phyloP scores from a whole-genome alignment of 2,113 vertebrate genomes.

The Paradoxurus hermaphroditus region DNA sequence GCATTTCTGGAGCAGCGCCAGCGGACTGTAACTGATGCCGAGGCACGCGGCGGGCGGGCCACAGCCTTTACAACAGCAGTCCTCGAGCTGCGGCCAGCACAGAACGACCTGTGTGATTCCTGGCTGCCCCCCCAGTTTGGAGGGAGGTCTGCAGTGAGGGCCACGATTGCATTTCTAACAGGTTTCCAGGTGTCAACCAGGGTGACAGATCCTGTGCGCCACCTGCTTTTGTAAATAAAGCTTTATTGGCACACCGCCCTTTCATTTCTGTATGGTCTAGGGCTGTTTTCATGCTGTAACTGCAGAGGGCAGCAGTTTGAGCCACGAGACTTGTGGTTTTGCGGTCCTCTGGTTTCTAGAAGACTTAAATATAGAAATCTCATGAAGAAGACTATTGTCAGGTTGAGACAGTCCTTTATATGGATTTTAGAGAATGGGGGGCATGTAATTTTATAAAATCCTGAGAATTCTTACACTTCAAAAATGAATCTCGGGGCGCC shows the following conservation, averaged over 20 bases:
- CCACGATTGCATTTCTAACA: not conserved
- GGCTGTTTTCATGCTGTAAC: not conserved
- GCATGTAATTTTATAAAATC: not conserved
- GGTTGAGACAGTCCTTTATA: not conserved
- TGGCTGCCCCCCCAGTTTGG: not conserved
- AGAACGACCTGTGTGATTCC: not conserved
- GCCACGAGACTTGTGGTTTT: not conserved
- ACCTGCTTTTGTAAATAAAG: not conserved
- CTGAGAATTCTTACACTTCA: not conserved
- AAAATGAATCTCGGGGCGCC: not conserved
- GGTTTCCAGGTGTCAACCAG: not conserved
- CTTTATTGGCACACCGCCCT: not conserved
- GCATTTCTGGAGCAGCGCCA: no score
- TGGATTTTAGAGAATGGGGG: not conserved
- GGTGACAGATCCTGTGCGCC: not conserved
- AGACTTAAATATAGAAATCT: not conserved
- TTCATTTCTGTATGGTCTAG: not conserved
- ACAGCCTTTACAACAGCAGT: not conserved
- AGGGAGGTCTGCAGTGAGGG: not conserved
- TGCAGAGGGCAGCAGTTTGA: not conserved
- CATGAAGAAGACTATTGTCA: not conserved
- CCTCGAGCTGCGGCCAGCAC: no score
- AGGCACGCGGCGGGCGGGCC: not conserved
- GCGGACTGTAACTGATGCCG: no score
- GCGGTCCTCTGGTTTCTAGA: not conserved